Percentiles rank a stretch among this genome's conserved stretches.
Evolutionary conservation across 1,140 invertebrate species (phyloP).

Genomic region (Phymorhynchus buccinoides): DNA sequence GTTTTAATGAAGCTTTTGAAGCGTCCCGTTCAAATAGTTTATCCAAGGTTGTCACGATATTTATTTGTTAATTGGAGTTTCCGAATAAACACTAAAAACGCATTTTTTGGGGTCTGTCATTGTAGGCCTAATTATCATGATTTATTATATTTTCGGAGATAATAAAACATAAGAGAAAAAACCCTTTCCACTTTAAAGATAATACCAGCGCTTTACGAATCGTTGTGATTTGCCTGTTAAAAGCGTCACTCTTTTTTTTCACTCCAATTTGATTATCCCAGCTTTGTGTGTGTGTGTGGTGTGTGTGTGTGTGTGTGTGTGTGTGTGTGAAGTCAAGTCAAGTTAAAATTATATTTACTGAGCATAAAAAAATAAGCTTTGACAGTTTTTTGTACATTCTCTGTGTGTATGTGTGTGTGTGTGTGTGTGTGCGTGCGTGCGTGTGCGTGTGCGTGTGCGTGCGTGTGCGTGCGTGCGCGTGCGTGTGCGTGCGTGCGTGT

Average conservation of each 20-base stretch:
- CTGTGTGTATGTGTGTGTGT: slow-evolving; percentile 20
- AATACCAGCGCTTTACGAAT: neutral
- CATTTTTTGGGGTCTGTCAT: no score
- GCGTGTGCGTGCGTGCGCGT: slow-evolving; percentile 2
- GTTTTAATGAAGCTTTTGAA: no score
- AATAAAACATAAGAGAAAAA: no score
- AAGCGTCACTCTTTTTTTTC: neutral
- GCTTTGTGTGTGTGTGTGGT: no score
- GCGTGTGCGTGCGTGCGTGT: neutral
- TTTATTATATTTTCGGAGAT: no score
- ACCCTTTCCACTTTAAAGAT: no score
- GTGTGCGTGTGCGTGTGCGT: slow-evolving; percentile 24
- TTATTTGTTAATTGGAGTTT: no score
- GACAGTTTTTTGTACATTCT: neutral
- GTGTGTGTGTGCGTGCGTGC: slow-evolving; percentile 30
- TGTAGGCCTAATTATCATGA: no score
- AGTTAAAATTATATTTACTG: neutral
- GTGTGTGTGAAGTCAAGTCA: neutral
- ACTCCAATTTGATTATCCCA: neutral
- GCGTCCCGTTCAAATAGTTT: no score
- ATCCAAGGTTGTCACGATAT: no score
- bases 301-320: neutral
- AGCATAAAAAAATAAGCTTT: no score
- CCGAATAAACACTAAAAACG: no score
- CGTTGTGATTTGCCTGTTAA: neutral